Evolutionary conservation across 1,140 invertebrate genomes (phyloP), one percentile per base, ranked within the genome.

Genomic region (Drosophila pallidifrons): DNA sequence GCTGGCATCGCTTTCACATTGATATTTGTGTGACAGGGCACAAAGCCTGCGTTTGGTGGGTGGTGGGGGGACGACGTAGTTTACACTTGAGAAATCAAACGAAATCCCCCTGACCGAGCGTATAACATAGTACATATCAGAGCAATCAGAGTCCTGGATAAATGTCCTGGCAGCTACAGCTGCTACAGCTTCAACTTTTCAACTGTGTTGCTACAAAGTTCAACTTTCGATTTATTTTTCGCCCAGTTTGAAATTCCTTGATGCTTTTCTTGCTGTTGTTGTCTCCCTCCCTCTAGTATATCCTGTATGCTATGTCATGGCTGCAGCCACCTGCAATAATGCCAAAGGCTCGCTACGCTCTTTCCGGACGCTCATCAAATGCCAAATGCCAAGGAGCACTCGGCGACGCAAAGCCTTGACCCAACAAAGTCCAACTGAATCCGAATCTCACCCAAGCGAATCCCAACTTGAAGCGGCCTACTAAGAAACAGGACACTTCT

Each of bases 81-180:
- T 87, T 87, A 87, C 83, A 87, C 83, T 83, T 87, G 83, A 87
- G 85, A 87, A 87, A 87, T 87, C 83, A 87, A 87, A 87, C 73
- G 73, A 79, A 88, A 80, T 69, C 63, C 67, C 67, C 71, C 61
- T 28, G 35, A 61, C 41, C 65, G 64, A 45, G 20, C 20, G 20
- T 25, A 25, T 25, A 25, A 25, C 20, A 25, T 25, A 25, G 54
- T 54, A 65, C 65, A 59, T 65, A 75, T 47, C 60, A 41, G 57
- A 58, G 70, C 70, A 70, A 58, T 75, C 67, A 70, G 52, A 75
- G 41, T 51, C 32, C 65, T 61, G 76, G 65, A 82, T 77, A 88
- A 87, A 87, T 82, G 83, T 87, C 83, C 77, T 57, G 75, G 76
- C 79, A 88, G 59, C 72, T 87, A 71, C 15, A 41, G 35, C 38